These are phyloP conservation scores for Gulo gulo DNA, from an alignment of 2,113 vertebrate species.

Conservation along the genomic window DNA sequence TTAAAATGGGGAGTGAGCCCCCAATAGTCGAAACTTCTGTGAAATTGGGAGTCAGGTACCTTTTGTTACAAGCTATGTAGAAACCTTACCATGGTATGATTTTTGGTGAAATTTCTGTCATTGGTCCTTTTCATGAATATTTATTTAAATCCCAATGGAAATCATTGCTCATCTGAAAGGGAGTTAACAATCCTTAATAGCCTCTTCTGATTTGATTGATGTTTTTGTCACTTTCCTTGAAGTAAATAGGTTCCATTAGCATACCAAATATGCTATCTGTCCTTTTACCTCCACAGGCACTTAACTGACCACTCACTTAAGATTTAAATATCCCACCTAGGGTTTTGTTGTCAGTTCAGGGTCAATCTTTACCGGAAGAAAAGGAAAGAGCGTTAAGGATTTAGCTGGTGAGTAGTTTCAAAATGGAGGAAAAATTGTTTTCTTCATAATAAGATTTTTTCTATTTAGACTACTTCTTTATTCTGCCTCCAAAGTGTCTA, in stretches of 20 bases:
- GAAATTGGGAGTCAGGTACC: background rate
- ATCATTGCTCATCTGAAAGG: constrained; percentile 89
- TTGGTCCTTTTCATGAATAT: constrained; percentile 87
- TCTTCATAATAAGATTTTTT: background rate
- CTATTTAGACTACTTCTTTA: background rate
- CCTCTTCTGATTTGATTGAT: constrained; percentile 90
- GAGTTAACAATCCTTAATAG: constrained; percentile 90
- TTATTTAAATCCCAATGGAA: constrained; percentile 87
- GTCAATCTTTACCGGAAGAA: constrained; percentile 41
- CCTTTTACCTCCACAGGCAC: constrained; percentile 81
- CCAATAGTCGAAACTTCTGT: background rate
- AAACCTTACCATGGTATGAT: constrained; percentile 72
- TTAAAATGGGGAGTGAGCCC: background rate
- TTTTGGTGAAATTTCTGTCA: constrained; percentile 84
- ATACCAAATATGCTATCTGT: constrained; percentile 87
- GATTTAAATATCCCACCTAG: constrained; percentile 84
- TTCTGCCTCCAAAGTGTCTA: background rate
- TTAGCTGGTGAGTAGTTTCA: constrained; percentile 31
- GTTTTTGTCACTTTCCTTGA: constrained; percentile 89
- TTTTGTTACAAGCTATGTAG: constrained; percentile 47
- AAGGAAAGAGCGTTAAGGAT: constrained; percentile 56
- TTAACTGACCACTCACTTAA: constrained; percentile 87
- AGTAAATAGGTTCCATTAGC: constrained; percentile 89
- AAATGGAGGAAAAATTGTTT: background rate
- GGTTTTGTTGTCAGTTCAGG: constrained; percentile 81